Conservation (phyloP, 2,113 vertebrate species). For the Strix aluco region DNA sequence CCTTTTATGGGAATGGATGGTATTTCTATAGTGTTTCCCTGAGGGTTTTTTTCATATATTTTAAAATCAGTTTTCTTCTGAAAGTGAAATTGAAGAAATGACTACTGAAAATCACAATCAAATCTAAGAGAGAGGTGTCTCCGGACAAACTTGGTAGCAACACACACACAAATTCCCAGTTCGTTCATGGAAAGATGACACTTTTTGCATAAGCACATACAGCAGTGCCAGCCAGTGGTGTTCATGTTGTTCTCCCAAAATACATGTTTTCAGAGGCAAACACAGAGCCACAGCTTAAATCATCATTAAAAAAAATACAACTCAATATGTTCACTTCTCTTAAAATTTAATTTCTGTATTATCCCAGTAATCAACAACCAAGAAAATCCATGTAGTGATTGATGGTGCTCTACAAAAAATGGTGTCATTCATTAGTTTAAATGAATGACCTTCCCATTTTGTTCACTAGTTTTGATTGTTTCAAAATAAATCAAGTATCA, state of each 20-base stretch:
- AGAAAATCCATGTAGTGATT: background rate
- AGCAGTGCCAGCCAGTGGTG: background rate
- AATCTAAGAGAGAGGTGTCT: background rate
- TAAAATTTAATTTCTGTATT: background rate
- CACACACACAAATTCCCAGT: background rate
- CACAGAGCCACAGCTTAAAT: background rate
- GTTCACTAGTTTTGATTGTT: background rate
- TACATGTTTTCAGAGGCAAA: background rate
- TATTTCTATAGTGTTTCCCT: background rate
- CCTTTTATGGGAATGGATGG: background rate
- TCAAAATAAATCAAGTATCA: background rate
- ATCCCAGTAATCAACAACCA: background rate
- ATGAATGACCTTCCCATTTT: background rate
- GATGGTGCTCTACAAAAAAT: background rate
- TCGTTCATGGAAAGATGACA: background rate
- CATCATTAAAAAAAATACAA: background rate
- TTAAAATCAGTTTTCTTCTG: background rate
- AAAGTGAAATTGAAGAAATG: background rate
- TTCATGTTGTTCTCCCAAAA: background rate
- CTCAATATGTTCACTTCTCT: background rate
- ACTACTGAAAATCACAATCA: background rate
- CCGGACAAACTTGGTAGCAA: background rate
- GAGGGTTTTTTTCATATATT: background rate
- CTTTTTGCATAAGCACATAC: background rate
- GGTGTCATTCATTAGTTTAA: background rate